phyloP scores from a whole-genome alignment of 2,888 invertebrate species.

The Drosophila borborema region DNA sequence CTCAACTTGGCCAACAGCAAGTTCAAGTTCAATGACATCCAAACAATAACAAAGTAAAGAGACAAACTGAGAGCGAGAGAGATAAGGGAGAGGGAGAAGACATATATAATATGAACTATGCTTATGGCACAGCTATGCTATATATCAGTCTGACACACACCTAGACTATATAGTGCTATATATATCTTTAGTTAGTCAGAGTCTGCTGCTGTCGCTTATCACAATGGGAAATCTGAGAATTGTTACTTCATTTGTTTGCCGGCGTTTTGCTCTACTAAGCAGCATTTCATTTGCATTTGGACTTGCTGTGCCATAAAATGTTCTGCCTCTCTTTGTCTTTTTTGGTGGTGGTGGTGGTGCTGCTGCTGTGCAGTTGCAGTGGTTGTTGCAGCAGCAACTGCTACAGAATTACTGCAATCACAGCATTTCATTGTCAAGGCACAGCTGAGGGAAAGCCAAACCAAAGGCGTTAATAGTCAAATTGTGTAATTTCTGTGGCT shows the following conservation, averaged over 20 bases:
- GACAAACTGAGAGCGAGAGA: background rate
- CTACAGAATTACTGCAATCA: slow-evolving; percentile 69
- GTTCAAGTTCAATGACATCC: slow-evolving; percentile 79
- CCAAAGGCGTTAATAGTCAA: slow-evolving; percentile 75
- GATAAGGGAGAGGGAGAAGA: slow-evolving; percentile 6
- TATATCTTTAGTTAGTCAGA: slow-evolving; percentile 9
- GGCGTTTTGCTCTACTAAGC: slow-evolving; percentile 76
- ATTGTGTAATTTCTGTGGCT: slow-evolving; percentile 69
- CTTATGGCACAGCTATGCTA: slow-evolving; percentile 45
- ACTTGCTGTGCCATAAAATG: slow-evolving; percentile 17
- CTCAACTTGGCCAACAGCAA: slow-evolving; percentile 56
- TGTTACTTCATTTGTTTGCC: slow-evolving; percentile 60
- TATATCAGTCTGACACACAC: slow-evolving; percentile 26
- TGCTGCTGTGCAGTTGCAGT: slow-evolving; percentile 25
- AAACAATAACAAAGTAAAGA: slow-evolving; percentile 65
- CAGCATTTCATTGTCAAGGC: slow-evolving; percentile 72
- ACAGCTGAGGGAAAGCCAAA: slow-evolving; percentile 16
- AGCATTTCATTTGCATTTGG: slow-evolving; percentile 71
- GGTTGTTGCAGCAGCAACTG: slow-evolving; percentile 7
- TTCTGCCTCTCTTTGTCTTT: slow-evolving; percentile 16
- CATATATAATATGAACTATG: slow-evolving; percentile 66
- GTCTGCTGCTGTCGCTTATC: slow-evolving; percentile 34
- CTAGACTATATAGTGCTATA: slow-evolving; percentile 18
- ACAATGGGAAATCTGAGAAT: slow-evolving; percentile 65
- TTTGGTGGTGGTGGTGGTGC: too few species aligned